Evolutionary conservation across 2,113 vertebrate species (phyloP).

Genomic region (Sarotherodon lohbergeri): DNA sequence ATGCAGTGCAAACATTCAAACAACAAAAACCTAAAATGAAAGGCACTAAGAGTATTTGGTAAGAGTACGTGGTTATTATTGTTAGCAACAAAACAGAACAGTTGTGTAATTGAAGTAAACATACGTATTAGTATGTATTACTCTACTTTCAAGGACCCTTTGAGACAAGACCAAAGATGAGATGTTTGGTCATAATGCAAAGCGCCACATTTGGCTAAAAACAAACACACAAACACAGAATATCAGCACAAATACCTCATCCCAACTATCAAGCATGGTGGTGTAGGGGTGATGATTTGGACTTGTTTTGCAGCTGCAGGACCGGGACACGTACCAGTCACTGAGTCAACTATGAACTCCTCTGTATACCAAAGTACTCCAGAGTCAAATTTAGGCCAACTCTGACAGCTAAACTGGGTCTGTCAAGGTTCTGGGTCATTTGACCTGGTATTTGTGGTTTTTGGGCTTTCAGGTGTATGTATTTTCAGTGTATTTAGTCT

Average conservation of each 20-base stretch:
- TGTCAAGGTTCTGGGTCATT: background rate
- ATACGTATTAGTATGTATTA: background rate
- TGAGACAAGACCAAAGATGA: background rate
- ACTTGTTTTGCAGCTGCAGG: background rate
- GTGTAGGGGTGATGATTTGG: background rate
- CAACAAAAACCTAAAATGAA: background rate
- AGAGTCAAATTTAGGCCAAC: background rate
- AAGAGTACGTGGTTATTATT: background rate
- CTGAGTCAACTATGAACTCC: background rate
- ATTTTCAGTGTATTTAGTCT: background rate
- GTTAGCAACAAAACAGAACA: background rate
- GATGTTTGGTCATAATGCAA: background rate
- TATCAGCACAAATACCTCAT: background rate
- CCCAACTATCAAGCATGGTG: background rate
- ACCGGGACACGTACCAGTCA: background rate
- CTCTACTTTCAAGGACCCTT: background rate
- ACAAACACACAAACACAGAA: background rate
- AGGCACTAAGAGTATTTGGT: background rate
- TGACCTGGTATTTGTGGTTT: background rate
- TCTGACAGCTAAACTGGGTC: background rate
- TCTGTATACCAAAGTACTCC: background rate
- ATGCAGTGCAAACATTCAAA: background rate
- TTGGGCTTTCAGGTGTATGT: background rate
- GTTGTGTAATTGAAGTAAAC: background rate
- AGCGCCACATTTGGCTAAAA: background rate